phyloP scores from a whole-genome alignment of 2,797 vertebrate species.

The Mormyrops boulengeri region DNA sequence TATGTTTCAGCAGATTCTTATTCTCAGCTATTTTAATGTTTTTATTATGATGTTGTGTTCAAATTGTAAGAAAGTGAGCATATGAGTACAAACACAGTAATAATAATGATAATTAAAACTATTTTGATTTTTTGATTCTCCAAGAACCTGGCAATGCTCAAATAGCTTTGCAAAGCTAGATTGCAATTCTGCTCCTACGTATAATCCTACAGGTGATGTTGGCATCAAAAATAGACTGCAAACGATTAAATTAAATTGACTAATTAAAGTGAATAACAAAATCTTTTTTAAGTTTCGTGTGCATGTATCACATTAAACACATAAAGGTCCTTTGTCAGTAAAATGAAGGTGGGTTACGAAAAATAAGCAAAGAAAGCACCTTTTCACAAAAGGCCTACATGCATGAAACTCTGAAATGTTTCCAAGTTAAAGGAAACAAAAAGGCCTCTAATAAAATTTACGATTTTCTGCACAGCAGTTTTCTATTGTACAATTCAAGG shows the following conservation, averaged over 20 bases:
- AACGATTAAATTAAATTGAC: not conserved
- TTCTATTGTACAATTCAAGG: constrained; percentile 19
- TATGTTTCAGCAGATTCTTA: not conserved
- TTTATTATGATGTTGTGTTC: not conserved
- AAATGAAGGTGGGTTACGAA: not conserved
- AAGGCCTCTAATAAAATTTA: not conserved
- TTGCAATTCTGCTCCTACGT: not conserved
- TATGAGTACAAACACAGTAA: not conserved
- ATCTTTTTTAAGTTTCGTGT: not conserved
- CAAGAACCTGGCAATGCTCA: not conserved
- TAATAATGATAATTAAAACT: not conserved
- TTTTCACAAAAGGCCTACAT: not conserved
- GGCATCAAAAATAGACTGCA: not conserved
- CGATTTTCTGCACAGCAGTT: constrained; percentile 3
- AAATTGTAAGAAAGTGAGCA: not conserved
- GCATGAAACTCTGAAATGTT: not conserved
- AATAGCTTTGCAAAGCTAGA: not conserved
- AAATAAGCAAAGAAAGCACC: not conserved
- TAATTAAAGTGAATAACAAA: not conserved
- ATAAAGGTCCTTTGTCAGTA: not conserved
- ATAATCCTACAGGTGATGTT: not conserved
- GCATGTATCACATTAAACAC: not conserved
- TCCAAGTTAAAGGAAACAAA: not conserved
- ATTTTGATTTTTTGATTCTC: not conserved
- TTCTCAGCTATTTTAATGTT: not conserved